These are phyloP conservation scores for Euphonia xanthogaster DNA, from an alignment of 2,797 vertebrate genomes.

Conservation along the genomic window DNA sequence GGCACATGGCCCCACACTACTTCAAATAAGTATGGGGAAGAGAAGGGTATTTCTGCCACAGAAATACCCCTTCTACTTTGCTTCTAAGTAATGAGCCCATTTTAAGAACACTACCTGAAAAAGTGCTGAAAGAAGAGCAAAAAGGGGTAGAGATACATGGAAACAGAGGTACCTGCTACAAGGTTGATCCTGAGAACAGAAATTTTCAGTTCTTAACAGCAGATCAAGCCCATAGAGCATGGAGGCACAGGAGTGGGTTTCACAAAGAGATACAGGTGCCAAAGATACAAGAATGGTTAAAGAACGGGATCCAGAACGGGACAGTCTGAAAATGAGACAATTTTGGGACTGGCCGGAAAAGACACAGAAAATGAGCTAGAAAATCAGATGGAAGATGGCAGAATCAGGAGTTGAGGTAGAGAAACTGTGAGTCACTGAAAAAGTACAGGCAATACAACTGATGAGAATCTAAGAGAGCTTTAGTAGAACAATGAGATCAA, in stretches of 20 bases:
- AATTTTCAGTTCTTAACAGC: background rate
- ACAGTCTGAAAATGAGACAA: background rate
- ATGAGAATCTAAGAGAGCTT: background rate
- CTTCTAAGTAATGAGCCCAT: background rate
- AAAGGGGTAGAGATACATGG: background rate
- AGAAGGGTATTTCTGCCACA: background rate
- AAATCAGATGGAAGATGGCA: background rate
- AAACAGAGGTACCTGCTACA: background rate
- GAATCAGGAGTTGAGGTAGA: background rate
- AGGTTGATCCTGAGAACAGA: background rate
- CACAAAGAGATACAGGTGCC: background rate
- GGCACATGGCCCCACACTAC: background rate
- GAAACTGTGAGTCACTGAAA: background rate
- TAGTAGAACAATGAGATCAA: background rate
- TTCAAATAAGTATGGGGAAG: background rate
- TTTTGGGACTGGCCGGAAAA: background rate
- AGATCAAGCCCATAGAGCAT: background rate
- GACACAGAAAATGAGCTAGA: background rate
- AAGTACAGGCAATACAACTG: background rate
- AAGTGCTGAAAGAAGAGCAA: background rate
- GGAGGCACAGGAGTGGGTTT: background rate
- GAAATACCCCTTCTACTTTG: background rate
- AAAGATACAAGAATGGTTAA: background rate
- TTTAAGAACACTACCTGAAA: background rate
- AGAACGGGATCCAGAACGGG: background rate